Conservation (phyloP, 2,113 vertebrate genomes). For the Malurus cyaneus region DNA sequence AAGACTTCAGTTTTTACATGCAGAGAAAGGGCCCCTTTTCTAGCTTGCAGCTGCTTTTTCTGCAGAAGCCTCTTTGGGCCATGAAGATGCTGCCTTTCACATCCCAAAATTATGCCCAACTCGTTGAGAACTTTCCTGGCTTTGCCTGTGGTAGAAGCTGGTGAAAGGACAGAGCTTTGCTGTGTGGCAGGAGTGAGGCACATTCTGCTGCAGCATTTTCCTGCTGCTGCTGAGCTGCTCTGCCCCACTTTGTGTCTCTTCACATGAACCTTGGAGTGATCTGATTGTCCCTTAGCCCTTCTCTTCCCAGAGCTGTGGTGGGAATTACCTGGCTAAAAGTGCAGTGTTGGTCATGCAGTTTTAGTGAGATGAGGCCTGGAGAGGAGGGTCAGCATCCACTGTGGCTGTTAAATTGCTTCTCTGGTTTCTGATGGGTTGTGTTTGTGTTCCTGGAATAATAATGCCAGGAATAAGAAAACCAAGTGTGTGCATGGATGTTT, state of each 20-base stretch:
- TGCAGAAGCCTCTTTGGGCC: not conserved
- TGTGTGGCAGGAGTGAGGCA: not conserved
- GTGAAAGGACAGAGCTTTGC: not conserved
- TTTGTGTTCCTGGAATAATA: not conserved
- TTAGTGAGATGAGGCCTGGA: not conserved
- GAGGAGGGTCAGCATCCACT: not conserved
- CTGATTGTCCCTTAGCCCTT: not conserved
- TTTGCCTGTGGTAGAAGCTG: not conserved
- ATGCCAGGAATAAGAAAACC: not conserved
- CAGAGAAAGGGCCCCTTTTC: not conserved
- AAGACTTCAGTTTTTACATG: not conserved
- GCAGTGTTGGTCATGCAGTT: not conserved
- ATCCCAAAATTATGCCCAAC: not conserved
- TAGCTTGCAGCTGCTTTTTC: not conserved
- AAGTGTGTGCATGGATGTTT: not conserved
- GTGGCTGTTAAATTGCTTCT: not conserved
- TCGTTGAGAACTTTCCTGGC: not conserved
- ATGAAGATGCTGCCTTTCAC: not conserved
- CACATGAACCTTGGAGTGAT: fast-evolving
- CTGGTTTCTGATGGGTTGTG: not conserved
- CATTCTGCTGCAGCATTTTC: not conserved
- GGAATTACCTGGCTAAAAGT: not conserved
- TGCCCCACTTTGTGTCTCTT: not conserved
- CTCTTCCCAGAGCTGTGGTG: not conserved
- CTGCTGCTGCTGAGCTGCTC: not conserved